Percentiles rank a stretch among this genome's conserved stretches.
These are phyloP conservation scores for Yponomeuta plumbellus DNA, from an alignment of 2,888 invertebrate genomes.

Conservation along the genomic window DNA sequence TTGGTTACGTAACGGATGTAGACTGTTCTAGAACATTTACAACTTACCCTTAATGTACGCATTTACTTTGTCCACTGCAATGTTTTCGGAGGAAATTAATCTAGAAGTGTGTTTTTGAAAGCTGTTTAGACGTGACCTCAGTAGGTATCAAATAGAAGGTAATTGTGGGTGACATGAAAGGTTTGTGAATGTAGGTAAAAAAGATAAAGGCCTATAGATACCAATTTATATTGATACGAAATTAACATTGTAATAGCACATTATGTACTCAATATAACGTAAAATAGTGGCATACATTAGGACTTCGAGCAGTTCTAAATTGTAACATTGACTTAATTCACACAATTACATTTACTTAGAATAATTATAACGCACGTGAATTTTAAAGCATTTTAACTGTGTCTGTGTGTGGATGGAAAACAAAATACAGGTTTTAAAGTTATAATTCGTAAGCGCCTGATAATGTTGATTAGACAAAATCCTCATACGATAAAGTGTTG, in stretches of 20 bases:
- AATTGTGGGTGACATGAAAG: background rate
- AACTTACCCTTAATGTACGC: too few species aligned
- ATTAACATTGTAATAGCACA: too few species aligned
- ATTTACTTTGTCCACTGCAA: background rate
- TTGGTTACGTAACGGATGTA: too few species aligned
- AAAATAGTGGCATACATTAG: background rate
- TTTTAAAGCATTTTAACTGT: background rate
- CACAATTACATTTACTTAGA: background rate
- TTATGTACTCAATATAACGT: too few species aligned
- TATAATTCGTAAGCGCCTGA: background rate
- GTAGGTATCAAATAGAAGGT: background rate
- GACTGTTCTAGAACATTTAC: too few species aligned
- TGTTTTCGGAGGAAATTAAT: background rate
- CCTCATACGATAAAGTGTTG: background rate
- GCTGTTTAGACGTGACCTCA: background rate
- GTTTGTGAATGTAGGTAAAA: background rate
- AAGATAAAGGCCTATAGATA: background rate
- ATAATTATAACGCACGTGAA: background rate
- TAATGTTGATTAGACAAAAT: background rate
- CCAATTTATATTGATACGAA: too few species aligned
- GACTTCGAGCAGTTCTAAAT: background rate
- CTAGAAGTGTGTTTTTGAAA: background rate
- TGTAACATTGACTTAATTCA: background rate
- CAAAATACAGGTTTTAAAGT: background rate
- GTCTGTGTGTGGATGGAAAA: background rate